phyloP scores from a whole-genome alignment of 92 coral and sea anemone species.

The Montipora capitata region DNA sequence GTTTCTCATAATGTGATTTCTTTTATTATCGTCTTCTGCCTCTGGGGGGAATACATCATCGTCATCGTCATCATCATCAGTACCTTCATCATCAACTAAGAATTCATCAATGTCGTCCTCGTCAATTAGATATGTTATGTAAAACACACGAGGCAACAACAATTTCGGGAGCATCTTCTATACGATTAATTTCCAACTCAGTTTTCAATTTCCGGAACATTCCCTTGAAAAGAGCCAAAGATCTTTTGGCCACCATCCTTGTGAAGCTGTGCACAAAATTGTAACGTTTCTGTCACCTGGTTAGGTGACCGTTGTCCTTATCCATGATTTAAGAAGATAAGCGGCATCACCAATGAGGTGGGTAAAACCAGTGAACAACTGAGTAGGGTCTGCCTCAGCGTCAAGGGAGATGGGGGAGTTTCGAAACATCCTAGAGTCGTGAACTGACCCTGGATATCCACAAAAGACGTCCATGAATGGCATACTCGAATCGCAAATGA shows the following conservation, averaged over 20 bases:
- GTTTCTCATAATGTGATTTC: no score
- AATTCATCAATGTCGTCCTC: no score
- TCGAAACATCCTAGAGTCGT: conserved; percentile 38
- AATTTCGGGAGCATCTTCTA: neutral
- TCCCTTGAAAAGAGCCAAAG: conserved; percentile 17
- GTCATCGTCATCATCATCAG: no score
- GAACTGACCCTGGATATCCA: conserved; percentile 75
- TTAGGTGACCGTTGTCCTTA: conserved; percentile 43
- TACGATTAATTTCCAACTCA: neutral
- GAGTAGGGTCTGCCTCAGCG: conserved; percentile 16
- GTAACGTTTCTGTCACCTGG: conserved; percentile 25
- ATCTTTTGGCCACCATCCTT: conserved; percentile 35
- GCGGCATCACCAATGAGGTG: conserved; percentile 19
- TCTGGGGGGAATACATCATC: no score
- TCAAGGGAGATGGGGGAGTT: conserved; percentile 57
- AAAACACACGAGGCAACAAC: conserved; percentile 9
- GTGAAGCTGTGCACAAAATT: conserved; percentile 14
- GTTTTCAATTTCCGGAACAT: neutral
- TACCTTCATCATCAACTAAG: no score
- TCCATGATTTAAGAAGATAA: conserved; percentile 20
- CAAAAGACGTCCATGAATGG: conserved; percentile 66
- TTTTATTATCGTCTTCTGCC: no score
- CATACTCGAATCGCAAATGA: conserved; percentile 6
- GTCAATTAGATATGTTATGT: conserved; percentile 22
- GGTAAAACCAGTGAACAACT: conserved; percentile 30